A percentile compares a stretch with the other conserved stretches of the same genome.
Conservation (phyloP, 1,140 invertebrate species). For the Argopecten irradians region DNA sequence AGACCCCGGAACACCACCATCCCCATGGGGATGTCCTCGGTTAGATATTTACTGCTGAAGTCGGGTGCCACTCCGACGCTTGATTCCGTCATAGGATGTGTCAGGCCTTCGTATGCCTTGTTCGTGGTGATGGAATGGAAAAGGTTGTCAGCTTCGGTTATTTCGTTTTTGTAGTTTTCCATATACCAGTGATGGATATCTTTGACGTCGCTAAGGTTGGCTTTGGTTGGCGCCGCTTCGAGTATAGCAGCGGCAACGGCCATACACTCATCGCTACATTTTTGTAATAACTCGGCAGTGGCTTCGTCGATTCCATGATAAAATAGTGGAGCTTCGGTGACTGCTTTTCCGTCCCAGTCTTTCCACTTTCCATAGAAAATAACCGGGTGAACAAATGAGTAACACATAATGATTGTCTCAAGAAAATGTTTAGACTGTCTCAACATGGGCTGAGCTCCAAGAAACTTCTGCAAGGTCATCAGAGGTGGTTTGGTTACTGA, state of each 20-base stretch:
- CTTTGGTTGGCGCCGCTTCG: slow-evolving; percentile 45
- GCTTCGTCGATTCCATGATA: slow-evolving; percentile 63
- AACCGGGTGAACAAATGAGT: slow-evolving; percentile 62
- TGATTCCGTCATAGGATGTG: slow-evolving; percentile 62
- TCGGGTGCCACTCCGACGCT: slow-evolving; percentile 61
- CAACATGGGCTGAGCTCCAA: slow-evolving; percentile 52
- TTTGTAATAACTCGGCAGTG: slow-evolving; percentile 52
- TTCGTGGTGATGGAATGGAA: slow-evolving; percentile 62
- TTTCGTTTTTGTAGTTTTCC: slow-evolving; percentile 56
- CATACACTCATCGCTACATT: slow-evolving; percentile 63
- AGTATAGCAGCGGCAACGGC: slow-evolving; percentile 57
- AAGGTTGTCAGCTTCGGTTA: slow-evolving; percentile 56
- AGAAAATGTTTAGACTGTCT: slow-evolving; percentile 57
- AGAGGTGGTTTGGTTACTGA: slow-evolving; percentile 53
- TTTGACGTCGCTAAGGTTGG: slow-evolving; percentile 58
- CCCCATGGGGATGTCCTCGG: slow-evolving; percentile 67
- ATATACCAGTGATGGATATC: slow-evolving; percentile 64
- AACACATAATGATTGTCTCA: slow-evolving; percentile 59
- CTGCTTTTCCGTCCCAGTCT: slow-evolving; percentile 68
- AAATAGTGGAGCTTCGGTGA: slow-evolving; percentile 61
- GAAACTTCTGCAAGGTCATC: slow-evolving; percentile 59
- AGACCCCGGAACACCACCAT: slow-evolving; percentile 65
- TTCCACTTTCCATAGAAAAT: slow-evolving; percentile 68
- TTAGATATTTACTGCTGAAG: slow-evolving; percentile 57
- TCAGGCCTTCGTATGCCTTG: slow-evolving; percentile 59